These are phyloP conservation scores for Petrocephalus microphthalmus DNA, from an alignment of 2,113 vertebrate species.

Conservation along the genomic window DNA sequence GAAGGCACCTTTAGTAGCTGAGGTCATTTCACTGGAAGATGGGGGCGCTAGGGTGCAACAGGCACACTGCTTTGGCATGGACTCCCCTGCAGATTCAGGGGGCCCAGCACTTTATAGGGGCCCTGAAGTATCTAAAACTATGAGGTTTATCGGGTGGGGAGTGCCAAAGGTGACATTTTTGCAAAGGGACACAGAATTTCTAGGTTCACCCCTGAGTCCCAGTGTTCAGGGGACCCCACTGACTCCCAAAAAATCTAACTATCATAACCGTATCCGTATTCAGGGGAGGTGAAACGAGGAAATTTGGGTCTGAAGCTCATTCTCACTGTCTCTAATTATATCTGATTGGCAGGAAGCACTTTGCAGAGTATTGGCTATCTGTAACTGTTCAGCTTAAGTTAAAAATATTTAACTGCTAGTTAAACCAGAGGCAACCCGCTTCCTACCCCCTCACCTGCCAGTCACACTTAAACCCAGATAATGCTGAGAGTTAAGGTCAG, in stretches of 20 bases:
- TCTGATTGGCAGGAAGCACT: too few species aligned
- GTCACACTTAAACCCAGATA: background rate
- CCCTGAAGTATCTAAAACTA: background rate
- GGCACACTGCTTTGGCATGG: background rate
- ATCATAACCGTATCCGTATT: background rate
- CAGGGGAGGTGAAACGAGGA: background rate
- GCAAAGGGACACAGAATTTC: background rate
- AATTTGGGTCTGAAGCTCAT: background rate
- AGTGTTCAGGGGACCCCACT: background rate
- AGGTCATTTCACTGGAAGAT: background rate
- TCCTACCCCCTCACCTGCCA: background rate
- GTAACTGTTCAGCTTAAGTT: background rate
- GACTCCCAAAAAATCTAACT: background rate
- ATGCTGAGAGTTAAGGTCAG: background rate
- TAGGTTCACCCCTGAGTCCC: background rate
- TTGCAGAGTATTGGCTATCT: background rate
- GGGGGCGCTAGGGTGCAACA: background rate
- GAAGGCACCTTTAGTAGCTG: background rate
- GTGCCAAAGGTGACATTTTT: too few species aligned
- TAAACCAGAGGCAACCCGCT: background rate
- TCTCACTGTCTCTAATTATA: background rate
- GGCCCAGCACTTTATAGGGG: background rate
- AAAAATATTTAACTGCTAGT: background rate
- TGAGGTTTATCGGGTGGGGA: background rate
- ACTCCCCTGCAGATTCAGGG: background rate